These are phyloP conservation scores for Mythimna pallens DNA, from an alignment of 2,888 invertebrate genomes.

Conservation along the genomic window DNA sequence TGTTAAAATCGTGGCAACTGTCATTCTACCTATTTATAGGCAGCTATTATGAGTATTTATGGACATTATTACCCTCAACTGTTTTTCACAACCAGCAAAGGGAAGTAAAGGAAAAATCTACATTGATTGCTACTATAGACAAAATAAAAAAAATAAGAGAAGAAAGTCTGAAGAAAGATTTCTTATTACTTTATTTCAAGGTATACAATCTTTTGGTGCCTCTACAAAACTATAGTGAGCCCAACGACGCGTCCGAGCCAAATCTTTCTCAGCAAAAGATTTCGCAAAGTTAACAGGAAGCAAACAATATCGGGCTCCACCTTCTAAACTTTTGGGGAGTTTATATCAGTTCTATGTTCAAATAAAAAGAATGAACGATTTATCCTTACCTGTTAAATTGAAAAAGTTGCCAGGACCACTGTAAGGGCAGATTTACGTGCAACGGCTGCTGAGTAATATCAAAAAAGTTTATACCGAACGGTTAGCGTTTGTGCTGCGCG, in stretches of 20 bases:
- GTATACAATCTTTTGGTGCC: conserved; percentile 37
- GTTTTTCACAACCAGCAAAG: conserved; percentile 15
- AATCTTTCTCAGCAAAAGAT: conserved; percentile 76
- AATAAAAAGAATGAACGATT: conserved; percentile 90
- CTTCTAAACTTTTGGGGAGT: conserved; percentile 83
- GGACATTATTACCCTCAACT: conserved; percentile 4
- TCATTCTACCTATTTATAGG: background rate
- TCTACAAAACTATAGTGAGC: conserved; percentile 55
- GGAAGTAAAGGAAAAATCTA: background rate
- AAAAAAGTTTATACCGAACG: conserved; percentile 88
- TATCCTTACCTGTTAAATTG: conserved; percentile 91
- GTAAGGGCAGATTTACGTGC: conserved; percentile 89
- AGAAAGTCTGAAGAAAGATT: conserved; percentile 8
- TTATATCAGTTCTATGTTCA: conserved; percentile 89
- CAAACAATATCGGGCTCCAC: conserved; percentile 81
- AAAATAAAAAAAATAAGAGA: conserved; percentile 20
- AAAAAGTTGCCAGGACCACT: conserved; percentile 89
- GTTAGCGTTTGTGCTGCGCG: conserved; percentile 74
- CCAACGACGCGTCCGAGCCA: conserved; percentile 53
- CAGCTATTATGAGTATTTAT: background rate
- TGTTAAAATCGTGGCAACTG: background rate
- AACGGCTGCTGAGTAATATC: conserved; percentile 88
- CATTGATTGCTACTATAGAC: background rate
- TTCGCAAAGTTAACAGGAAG: conserved; percentile 81
- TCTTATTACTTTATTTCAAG: conserved; percentile 28